Base-by-base conservation (phyloP, 2,888 invertebrate genomes). In the Fissipunctia ypsillon region DNA sequence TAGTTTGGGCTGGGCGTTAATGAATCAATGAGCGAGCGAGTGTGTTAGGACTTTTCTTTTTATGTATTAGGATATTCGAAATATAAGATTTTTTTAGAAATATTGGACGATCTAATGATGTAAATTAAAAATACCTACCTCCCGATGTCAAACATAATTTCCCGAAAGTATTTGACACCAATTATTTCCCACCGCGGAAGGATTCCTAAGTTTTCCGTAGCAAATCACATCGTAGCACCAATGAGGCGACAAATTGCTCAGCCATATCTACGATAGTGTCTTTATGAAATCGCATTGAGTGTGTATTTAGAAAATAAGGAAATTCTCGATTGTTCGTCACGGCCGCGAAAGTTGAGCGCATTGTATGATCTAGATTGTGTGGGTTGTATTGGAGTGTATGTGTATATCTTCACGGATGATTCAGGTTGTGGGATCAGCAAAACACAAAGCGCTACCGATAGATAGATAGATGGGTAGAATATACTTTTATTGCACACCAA, bases 241-340 rank as follows among this genome's bases (percentile, higher is more conserved):
- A 56, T 69, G 59, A 57, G 12, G 45, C 73, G 63, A 69, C 59
- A 64, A 69, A 73, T 77, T 67, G 31, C 54, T 41, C 22, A 41
- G 28, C 35, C 31, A 65, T 68, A 48, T 57, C n/a, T 70, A 71
- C 66, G 50, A 74, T 66, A 78, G 59, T 74, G 81, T 69, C 78
- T 81, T 71, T 68, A 82, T 83, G 83, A 83, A 81, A 83, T 66
- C 71, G 70, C 61, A 75, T 50, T 25, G 56, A 64, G 59, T 81
- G 61, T 77, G 82, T 74, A 69, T 82, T 83, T 81, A 81, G 81
- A 81, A 81, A 81, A 79, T 63, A 82, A 81, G 81, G 81, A 81
- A 81, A 81, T 68, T 78, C 69, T 82, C 69, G 65, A 78, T 81
- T 81, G 78, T 81, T 82, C 59, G 67, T 65, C 52, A 54, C 50